Conservation (phyloP, 2,888 invertebrate species). For the Drosophila mettleri region DNA sequence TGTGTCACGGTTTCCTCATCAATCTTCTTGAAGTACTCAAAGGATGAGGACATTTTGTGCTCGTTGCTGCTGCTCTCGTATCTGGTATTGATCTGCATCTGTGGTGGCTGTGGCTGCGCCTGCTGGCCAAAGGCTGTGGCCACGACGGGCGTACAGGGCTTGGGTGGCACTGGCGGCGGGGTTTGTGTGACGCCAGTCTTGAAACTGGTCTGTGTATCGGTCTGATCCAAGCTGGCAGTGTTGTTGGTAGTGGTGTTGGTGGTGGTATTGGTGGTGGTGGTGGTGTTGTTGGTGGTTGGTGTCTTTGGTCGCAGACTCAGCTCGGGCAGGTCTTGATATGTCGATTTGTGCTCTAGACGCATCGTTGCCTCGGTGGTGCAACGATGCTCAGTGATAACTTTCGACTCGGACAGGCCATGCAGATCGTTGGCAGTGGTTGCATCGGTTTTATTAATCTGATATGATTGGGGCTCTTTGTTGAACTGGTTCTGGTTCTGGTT, state of each 20-base stretch:
- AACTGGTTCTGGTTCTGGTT: conserved; percentile 62
- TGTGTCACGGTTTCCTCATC: conserved; percentile 77
- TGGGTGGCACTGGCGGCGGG: conserved; percentile 79
- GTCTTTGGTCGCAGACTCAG: conserved; percentile 70
- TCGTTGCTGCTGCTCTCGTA: conserved; percentile 86
- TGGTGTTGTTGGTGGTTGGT: conserved; percentile 55
- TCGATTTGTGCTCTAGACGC: conserved; percentile 85
- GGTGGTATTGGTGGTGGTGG: conserved; percentile 43
- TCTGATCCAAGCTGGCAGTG: conserved; percentile 64
- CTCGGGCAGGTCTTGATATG: conserved; percentile 82
- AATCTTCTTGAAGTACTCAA: conserved; percentile 89
- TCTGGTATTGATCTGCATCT: conserved; percentile 57
- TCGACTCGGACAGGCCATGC: conserved; percentile 85
- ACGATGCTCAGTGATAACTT: conserved; percentile 85
- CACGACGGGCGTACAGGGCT: conserved; percentile 72
- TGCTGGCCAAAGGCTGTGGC: conserved; percentile 61
- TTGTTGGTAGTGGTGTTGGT: conserved; percentile 40
- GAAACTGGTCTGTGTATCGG: conserved; percentile 58
- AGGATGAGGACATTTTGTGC: conserved; percentile 88
- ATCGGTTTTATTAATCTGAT: conserved; percentile 80
- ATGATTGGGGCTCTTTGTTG: conserved; percentile 81
- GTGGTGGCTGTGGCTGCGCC: conserved; percentile 39
- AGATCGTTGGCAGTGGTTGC: conserved; percentile 81
- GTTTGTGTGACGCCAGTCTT: conserved; percentile 71
- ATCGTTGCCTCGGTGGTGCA: conserved; percentile 85